A percentile compares a stretch with the other conserved stretches of the same genome.
Conservation (phyloP, 2,113 vertebrate species). For the Nettapus auritus region DNA sequence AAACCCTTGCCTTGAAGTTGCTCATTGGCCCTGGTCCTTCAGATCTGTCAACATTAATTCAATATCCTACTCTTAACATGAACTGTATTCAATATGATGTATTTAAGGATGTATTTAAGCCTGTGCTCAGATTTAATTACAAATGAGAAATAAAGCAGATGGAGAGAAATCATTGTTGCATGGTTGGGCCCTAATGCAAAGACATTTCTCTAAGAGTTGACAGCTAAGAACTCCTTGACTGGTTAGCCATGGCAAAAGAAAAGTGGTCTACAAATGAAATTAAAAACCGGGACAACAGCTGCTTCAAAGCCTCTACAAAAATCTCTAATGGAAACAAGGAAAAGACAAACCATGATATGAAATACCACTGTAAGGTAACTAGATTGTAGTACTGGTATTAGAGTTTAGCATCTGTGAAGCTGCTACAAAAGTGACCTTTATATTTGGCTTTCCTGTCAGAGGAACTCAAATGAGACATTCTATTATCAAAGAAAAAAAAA, state of each 20-base stretch:
- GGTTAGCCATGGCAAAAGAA: slow-evolving; percentile 33
- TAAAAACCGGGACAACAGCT: slow-evolving; percentile 18
- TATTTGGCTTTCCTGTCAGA: slow-evolving; percentile 52
- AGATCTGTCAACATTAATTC: slow-evolving; percentile 39
- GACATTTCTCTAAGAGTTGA: slow-evolving; percentile 45
- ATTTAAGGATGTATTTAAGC: slow-evolving; percentile 54
- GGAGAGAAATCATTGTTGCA: slow-evolving; percentile 24
- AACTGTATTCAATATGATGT: slow-evolving; percentile 22
- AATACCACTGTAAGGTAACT: background rate
- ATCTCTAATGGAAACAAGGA: background rate
- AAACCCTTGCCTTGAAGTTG: background rate
- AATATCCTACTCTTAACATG: slow-evolving; percentile 32
- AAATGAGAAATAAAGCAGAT: slow-evolving; percentile 40
- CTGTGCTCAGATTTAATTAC: slow-evolving; percentile 48
- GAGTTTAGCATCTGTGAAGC: slow-evolving; percentile 25
- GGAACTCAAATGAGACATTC: slow-evolving; percentile 51
- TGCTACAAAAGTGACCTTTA: slow-evolving; percentile 33
- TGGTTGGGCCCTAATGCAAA: slow-evolving; percentile 36
- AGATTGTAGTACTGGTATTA: background rate
- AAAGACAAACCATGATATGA: slow-evolving; percentile 1
- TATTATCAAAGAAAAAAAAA: slow-evolving; percentile 43
- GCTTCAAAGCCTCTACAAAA: background rate
- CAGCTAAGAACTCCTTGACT: slow-evolving; percentile 28
- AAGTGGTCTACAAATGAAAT: background rate
- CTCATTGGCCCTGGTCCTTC: background rate